Base-by-base conservation (phyloP, 2,888 invertebrate genomes). In the Chrysolina haemoptera region DNA sequence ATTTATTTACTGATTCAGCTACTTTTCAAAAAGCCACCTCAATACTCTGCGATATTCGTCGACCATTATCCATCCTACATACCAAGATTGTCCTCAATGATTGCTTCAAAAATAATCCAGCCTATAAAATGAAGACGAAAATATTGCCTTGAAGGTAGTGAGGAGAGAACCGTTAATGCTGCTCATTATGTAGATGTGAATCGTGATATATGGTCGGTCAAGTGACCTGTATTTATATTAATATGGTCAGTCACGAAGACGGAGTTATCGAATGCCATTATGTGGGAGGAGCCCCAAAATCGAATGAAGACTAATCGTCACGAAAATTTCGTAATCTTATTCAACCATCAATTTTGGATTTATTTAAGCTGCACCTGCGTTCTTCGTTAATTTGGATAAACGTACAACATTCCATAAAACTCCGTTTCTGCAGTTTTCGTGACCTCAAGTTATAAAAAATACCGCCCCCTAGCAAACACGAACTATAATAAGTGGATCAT, bases 171-270 rank as follows among this genome's bases (percentile, higher is more conserved):
- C 59, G 59, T 59, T 59, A 59, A 59, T 59, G 59, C 35, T 22
- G 59, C 59, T 27, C 22, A 59, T 59, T 59, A 27, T 22, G 59
- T 59, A 14, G 59, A 59, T 59, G 35, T 59, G n/a, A 59, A 27
- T 59, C 59, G 59, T 59, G 59, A 59, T 59, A 59, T 59, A 59
- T 59, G 59, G 59, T 59, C 59, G 59, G 59, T 59, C 59, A 59
- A 35, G n/a, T 59, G 59, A 59, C 59, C 59, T 59, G 59, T 35
- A 59, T 59, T 59, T 59, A 59, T 27, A 59, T 35, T 59, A 35
- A 59, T 35, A n/a, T 59, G 59, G 59, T 59, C 27, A 59, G 59
- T 59, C 59, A 59, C 59, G 59, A 59, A 59, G 16, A 27, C 14
- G 59, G n/a, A 59, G n/a, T 59, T 59, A 53, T 53, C 53, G 53